phyloP scores from a whole-genome alignment of 1,140 invertebrate species.

The Neotoxoptera formosana region DNA sequence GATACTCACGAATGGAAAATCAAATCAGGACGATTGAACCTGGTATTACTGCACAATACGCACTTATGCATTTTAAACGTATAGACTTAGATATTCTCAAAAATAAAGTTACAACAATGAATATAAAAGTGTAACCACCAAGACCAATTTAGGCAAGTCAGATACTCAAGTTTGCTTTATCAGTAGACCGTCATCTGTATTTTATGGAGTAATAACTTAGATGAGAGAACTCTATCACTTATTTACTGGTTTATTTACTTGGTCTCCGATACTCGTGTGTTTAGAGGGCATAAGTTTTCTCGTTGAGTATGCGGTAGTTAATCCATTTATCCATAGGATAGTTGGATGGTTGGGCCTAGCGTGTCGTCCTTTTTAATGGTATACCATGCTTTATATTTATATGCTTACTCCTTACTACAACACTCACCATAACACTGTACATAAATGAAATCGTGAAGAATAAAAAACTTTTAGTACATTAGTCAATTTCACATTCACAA shows the following conservation, averaged over 20 bases:
- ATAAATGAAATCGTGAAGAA: background rate
- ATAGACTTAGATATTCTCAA: background rate
- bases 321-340: background rate
- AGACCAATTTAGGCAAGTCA: background rate
- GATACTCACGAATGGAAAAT: slow-evolving; percentile 6
- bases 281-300: too few relatives aligned
- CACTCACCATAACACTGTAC: too few relatives aligned
- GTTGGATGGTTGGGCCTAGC: background rate
- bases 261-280: too few relatives aligned
- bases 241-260: too few relatives aligned
- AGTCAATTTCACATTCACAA: too few relatives aligned
- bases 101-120: background rate
- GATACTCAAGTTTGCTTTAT: background rate
- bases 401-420: too few relatives aligned
- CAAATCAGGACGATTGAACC: background rate
- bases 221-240: background rate
- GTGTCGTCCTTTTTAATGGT: background rate
- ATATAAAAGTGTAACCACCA: background rate
- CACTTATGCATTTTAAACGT: background rate
- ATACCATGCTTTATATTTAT: too few relatives aligned
- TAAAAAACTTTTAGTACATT: too few relatives aligned
- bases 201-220: background rate
- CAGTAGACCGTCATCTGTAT: background rate
- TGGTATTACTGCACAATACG: background rate
- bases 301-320: too few relatives aligned